Evolutionary conservation across 2,888 invertebrate genomes (phyloP).

Genomic region (Trachelus tabidus): DNA sequence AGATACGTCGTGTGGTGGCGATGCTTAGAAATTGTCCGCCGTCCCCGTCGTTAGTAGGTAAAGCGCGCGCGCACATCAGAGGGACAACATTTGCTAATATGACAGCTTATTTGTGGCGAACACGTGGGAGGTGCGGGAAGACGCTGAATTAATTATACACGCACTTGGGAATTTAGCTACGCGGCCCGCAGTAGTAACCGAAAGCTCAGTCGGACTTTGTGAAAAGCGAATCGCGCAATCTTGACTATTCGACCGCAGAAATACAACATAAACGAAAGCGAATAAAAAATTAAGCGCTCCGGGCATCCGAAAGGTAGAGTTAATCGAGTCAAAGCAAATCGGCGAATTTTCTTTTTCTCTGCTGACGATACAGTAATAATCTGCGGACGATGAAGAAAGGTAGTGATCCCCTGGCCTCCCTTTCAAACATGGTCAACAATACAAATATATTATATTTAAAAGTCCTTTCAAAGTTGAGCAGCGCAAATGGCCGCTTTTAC

Average conservation of each 20-base stretch:
- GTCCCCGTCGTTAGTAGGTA: not conserved
- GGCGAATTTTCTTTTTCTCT: not conserved
- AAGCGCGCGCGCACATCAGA: not conserved
- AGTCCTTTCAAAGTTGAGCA: conserved; percentile 42
- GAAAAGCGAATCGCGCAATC: not conserved
- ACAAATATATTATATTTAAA: conserved; percentile 35
- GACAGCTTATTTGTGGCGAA: not conserved
- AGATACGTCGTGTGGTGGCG: not conserved
- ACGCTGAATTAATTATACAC: conserved; percentile 3
- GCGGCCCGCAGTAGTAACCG: not conserved
- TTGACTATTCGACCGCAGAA: not conserved
- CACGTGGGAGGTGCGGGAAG: conserved; percentile 3
- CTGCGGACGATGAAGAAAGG: not conserved
- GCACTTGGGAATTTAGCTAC: not conserved
- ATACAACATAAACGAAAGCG: not conserved
- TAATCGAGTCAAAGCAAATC: not conserved
- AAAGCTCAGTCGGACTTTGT: not conserved
- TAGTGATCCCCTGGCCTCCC: no score
- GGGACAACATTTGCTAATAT: not conserved
- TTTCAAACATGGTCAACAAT: conserved; percentile 4
- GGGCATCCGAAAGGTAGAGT: not conserved
- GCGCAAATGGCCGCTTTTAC: conserved; percentile 44
- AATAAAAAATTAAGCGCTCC: not conserved
- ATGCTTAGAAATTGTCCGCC: not conserved
- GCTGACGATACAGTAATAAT: no score